These are phyloP conservation scores for Abrostola triplasia DNA, from an alignment of 2,888 invertebrate genomes.

Conservation along the genomic window DNA sequence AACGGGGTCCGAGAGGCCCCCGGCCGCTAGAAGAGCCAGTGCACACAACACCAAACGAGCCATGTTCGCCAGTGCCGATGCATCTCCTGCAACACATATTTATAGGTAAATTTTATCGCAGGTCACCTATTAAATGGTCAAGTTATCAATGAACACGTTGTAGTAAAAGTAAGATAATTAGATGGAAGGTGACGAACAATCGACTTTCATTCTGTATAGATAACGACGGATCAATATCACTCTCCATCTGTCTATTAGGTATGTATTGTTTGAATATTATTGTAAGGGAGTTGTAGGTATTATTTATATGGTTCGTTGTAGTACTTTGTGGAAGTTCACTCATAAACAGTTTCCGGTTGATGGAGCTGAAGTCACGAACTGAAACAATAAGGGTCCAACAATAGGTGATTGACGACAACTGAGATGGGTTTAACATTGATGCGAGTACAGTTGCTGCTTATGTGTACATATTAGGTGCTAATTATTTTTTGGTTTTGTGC, in stretches of 20 bases:
- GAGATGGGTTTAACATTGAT: constrained; percentile 43
- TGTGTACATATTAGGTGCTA: not conserved
- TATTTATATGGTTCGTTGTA: constrained; percentile 7
- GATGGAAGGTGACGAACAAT: constrained; percentile 29
- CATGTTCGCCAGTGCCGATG: constrained; percentile 71
- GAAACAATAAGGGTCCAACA: constrained; percentile 46
- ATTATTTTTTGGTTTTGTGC: too few species aligned
- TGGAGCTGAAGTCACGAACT: constrained; percentile 48
- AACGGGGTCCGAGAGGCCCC: constrained; percentile 69
- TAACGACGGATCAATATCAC: constrained; percentile 32
- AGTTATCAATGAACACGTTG: constrained; percentile 42
- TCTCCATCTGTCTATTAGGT: constrained; percentile 21
- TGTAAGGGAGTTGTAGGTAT: too few species aligned
- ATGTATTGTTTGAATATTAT: constrained; percentile 12
- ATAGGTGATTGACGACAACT: constrained; percentile 45
- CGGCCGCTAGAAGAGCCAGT: constrained; percentile 74
- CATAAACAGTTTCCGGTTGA: constrained; percentile 34
- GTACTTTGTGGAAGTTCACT: constrained; percentile 13
- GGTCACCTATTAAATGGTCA: constrained; percentile 46
- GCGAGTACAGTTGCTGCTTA: constrained; percentile 31
- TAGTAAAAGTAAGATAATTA: constrained; percentile 43
- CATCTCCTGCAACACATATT: constrained; percentile 53
- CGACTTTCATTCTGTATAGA: constrained; percentile 38
- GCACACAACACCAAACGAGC: constrained; percentile 75
- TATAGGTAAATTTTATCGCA: constrained; percentile 58